These are phyloP conservation scores for Corythornis cristatus DNA, from an alignment of 2,113 vertebrate species.

Conservation along the genomic window DNA sequence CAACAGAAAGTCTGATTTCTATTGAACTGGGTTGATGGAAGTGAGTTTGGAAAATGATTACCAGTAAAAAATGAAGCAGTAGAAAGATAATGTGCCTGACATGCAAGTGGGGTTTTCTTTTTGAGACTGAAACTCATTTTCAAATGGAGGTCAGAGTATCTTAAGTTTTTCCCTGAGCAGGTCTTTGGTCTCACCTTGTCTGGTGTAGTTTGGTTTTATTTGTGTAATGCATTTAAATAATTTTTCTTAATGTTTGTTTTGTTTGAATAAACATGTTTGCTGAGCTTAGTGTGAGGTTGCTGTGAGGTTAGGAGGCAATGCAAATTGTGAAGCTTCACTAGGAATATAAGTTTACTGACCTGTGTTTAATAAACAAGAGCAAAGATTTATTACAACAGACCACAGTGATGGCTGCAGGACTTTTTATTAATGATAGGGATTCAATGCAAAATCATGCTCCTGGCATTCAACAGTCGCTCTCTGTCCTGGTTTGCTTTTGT, in stretches of 20 bases:
- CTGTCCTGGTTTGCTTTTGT: constrained; percentile 3
- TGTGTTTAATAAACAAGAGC: constrained; percentile 60
- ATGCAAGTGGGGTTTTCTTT: not conserved
- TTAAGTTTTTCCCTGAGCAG: not conserved
- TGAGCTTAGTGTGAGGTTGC: not conserved
- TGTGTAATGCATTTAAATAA: not conserved
- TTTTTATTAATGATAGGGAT: constrained; percentile 7
- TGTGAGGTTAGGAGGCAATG: constrained; percentile 11
- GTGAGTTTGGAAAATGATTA: not conserved
- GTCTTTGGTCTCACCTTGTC: not conserved
- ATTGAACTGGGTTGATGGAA: not conserved
- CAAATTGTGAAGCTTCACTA: constrained; percentile 1
- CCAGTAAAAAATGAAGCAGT: not conserved
- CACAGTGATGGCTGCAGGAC: not conserved
- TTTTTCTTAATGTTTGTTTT: not conserved
- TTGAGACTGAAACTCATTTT: not conserved
- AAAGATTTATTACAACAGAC: constrained; percentile 50
- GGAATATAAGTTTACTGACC: constrained; percentile 40
- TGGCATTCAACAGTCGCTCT: not conserved
- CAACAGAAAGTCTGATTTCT: not conserved
- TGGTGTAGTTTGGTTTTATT: not conserved
- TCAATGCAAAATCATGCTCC: constrained; percentile 29
- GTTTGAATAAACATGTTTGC: constrained; percentile 14
- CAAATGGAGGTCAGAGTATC: not conserved
- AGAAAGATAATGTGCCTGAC: not conserved